Evolutionary conservation across 2,888 invertebrate species (phyloP), one percentile per base, ranked within the genome.

Genomic region (Stenurella melanura): DNA sequence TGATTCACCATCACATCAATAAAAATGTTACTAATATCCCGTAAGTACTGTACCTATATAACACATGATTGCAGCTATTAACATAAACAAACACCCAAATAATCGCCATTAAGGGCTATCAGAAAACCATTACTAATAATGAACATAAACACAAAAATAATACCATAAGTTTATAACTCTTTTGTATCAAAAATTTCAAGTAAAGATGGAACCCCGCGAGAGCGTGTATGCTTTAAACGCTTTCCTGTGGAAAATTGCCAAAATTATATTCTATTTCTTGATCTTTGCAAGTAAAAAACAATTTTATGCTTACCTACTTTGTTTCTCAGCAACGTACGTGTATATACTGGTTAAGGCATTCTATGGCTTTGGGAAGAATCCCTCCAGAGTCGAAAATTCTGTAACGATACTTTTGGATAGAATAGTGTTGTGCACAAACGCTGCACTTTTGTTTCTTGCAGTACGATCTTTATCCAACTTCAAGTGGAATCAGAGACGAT

Each of bases 401-500:
- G 4, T 68, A n/a, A 68, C 68, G 1, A 19, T 34, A 30, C 10
- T 58, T 17, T 57, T 58, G 17, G 69, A 69, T 21, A 3, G 69
- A 15, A 34, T 58, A 4, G 30, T 58, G n/a, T 7, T 58, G n/a
- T 26, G 10, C 1, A 11, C 69, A 34, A 58, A 58, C 21, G 19
- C 18, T 34, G 12, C 17, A 17, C 4, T 69, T 12, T 9, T 69
- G 15, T 2, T 69, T 9, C 17, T 15, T n/a, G 12, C n/a, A 1
- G 1, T 69, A 18, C 10, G 1, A 12, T 17, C 19, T 9, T 34
- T 58, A 11, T 21, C 0, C 19, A 34, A 58, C n/a, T 15, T 34
- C n/a, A 34, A 30, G 10, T n/a, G 30, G 17, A 57, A 18, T 15
- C 1, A 57, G 9, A 17, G 17, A 21, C 18, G 18, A 1, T 17